Conservation (phyloP, 2,888 invertebrate genomes). For the Leistus spinibarbis region DNA sequence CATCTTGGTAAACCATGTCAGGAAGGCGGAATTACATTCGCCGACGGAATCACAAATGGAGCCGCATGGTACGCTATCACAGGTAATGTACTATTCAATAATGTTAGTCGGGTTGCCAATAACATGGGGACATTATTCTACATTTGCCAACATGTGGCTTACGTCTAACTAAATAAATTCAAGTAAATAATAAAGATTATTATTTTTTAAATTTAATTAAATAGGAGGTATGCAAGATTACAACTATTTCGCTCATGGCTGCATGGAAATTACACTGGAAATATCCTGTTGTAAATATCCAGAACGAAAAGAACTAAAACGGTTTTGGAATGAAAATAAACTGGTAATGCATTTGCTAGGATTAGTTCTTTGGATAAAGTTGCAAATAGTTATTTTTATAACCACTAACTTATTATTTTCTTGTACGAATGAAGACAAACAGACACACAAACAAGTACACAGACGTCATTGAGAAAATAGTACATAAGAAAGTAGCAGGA, state of each 20-base stretch:
- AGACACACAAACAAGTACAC: too few relatives aligned
- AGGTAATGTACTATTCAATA: constrained; percentile 51
- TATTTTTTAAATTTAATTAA: neutral
- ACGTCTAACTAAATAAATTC: neutral
- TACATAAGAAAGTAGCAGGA: too few relatives aligned
- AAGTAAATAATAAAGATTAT: constrained; percentile 9
- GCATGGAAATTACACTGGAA: constrained; percentile 71
- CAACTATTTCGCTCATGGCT: constrained; percentile 68
- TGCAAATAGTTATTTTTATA: too few relatives aligned
- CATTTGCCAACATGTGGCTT: neutral
- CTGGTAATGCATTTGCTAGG: constrained; percentile 50
- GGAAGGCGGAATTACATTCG: constrained; percentile 51
- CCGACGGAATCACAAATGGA: constrained; percentile 70
- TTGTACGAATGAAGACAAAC: too few relatives aligned
- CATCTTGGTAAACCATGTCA: constrained; percentile 59
- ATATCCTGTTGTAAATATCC: constrained; percentile 74
- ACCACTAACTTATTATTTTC: too few relatives aligned
- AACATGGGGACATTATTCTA: neutral
- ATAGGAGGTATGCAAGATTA: constrained; percentile 71
- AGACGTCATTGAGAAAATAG: too few relatives aligned
- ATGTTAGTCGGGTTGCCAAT: neutral
- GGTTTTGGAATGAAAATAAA: constrained; percentile 66
- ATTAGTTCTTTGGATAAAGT: too few relatives aligned
- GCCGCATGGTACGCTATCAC: constrained; percentile 67
- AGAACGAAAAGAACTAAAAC: constrained; percentile 55